phyloP scores from a whole-genome alignment of 2,888 invertebrate species.

The Syrista parreyssii region DNA sequence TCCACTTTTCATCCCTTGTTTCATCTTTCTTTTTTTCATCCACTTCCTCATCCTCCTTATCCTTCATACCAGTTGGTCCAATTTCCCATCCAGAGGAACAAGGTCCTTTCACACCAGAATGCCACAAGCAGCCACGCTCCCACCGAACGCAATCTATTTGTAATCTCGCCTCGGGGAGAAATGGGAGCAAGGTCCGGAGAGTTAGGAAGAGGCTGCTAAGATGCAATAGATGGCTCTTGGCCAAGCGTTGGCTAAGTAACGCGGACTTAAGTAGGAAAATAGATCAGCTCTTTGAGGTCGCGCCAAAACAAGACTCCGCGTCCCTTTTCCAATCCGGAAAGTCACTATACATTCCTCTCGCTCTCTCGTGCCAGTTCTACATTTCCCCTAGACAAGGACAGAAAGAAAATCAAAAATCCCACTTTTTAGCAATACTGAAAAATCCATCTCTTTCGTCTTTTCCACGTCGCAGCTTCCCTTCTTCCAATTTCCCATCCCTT shows the following conservation, averaged over 20 bases:
- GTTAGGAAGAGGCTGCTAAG: conserved; percentile 64
- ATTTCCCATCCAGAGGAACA: conserved; percentile 5
- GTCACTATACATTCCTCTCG: neutral
- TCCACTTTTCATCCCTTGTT: neutral
- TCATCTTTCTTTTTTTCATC: neutral
- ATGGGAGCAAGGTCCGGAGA: conserved; percentile 65
- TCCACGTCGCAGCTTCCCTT: neutral
- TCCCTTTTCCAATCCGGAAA: neutral
- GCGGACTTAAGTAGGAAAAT: conserved; percentile 57
- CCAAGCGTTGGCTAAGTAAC: conserved; percentile 60
- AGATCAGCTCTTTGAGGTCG: conserved; percentile 45
- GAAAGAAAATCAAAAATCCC: neutral
- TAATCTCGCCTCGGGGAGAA: conserved; percentile 55
- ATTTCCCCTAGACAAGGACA: neutral
- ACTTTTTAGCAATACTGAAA: neutral
- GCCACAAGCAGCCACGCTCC: conserved; percentile 24
- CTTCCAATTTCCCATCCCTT: neutral
- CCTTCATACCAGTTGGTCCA: neutral
- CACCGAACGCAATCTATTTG: conserved; percentile 48
- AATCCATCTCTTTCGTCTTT: neutral
- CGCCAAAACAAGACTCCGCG: neutral
- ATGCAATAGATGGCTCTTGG: conserved; percentile 62
- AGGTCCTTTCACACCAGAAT: conserved; percentile 31
- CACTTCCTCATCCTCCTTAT: neutral
- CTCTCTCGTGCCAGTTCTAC: neutral